A percentile compares a stretch with the other conserved stretches of the same genome.
phyloP scores from a whole-genome alignment of 2,113 vertebrate genomes.

The Carlito syrichta region DNA sequence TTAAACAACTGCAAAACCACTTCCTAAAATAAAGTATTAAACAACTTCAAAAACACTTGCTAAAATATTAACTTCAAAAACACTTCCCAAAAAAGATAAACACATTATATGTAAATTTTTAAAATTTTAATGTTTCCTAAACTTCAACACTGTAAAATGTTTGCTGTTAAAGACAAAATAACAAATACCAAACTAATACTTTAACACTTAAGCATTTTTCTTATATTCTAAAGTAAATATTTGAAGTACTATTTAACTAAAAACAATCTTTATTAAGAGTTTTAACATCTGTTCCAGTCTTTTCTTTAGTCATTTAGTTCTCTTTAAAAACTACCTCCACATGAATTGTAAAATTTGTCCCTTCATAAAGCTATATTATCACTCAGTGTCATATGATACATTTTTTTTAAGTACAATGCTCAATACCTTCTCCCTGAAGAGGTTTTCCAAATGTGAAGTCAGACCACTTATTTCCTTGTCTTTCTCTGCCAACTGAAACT shows the following conservation, averaged over 20 bases:
- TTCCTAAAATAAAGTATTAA: too few species aligned
- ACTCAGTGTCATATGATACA: background rate
- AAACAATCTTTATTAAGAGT: background rate
- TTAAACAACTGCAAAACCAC: too few species aligned
- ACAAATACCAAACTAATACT: background rate
- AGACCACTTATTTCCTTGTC: slow-evolving; percentile 91
- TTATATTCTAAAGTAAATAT: background rate
- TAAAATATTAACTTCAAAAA: too few species aligned
- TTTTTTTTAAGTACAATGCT: background rate
- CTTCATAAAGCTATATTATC: background rate
- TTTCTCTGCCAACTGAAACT: slow-evolving; percentile 94
- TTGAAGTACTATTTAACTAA: background rate
- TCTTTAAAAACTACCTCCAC: background rate
- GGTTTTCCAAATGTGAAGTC: slow-evolving; percentile 85
- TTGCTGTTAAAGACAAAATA: background rate
- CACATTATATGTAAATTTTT: background rate
- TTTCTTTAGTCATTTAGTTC: background rate
- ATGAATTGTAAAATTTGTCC: background rate
- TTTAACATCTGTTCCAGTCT: background rate
- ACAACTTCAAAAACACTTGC: slow-evolving; percentile 6
- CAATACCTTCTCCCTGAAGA: slow-evolving; percentile 89
- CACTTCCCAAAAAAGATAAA: background rate
- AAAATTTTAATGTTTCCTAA: background rate
- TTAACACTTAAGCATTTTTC: background rate
- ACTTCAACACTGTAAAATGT: background rate